Base-by-base conservation (phyloP, 2,888 invertebrate species). In the Antheraea yamamai region DNA sequence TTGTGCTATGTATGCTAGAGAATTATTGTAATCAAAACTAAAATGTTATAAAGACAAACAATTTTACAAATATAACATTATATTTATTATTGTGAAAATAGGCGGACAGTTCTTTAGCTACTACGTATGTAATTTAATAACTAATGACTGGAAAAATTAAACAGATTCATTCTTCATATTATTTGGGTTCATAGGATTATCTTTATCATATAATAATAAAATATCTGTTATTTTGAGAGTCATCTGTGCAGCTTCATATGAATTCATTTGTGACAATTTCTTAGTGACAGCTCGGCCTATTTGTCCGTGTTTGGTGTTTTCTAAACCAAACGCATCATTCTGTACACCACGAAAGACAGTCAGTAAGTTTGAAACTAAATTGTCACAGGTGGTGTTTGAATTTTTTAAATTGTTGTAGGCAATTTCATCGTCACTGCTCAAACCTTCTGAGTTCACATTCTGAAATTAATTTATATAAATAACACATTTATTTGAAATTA, bases 181-280 rank as follows among this genome's bases (percentile, higher is more conserved):
- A 86, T 93, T 94, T 35, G 92, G 92, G 84, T 94, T 94, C 52
- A 83, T 78, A 66, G 92, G 90, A 85, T 88, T 94, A 79, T 89
- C 85, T 78, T 86, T 82, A 82, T 94, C 88, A 86, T 94, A 93
- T 4, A 88, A 75, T 14, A 89, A 79, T 73, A 95, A 85, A 76
- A 94, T 86, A 75, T 91, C 89, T 77, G 89, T 86, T 73, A 95
- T 93, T 86, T 91, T 91, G 61, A 83, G 82, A 3, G 91, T 85
- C 14, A 87, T 76, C 79, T 79, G 82, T 55, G 91, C 89, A 52
- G 94, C 94, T 76, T 92, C 88, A 81, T 84, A 91, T 2, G 93
- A 89, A 79, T 83, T 87, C 83, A 94, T 86, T 78, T 89, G 82
- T 72, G 89, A 87, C 0, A 95, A 81, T 80, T 87, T 91, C 74